A percentile compares a stretch with the other conserved stretches of the same genome.
Conservation (phyloP, 2,113 vertebrate genomes). For the Pseudonaja textilis region DNA sequence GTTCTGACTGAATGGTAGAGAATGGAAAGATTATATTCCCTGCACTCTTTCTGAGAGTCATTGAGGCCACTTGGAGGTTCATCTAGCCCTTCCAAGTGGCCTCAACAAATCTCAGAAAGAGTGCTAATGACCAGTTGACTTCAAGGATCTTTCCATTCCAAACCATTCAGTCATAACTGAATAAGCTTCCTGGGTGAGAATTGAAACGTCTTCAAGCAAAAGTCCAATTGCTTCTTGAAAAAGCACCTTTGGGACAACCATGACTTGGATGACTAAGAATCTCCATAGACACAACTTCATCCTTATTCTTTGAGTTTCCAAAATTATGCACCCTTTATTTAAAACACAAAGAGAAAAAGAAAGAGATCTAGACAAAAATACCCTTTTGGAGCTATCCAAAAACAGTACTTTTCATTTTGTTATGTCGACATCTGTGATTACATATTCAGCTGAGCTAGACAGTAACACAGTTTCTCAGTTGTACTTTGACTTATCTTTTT, state of each 20-base stretch:
- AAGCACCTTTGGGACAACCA: neutral
- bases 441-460: conserved; percentile 1
- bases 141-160: no score
- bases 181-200: no score
- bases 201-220: neutral
- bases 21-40: neutral
- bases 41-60: neutral
- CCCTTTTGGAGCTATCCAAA: neutral
- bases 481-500: conserved; percentile 24
- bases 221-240: neutral
- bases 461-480: conserved; percentile 10
- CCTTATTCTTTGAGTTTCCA: neutral
- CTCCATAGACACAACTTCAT: neutral
- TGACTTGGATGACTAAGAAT: neutral
- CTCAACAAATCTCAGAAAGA: no score
- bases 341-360: conserved; percentile 1
- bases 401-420: conserved; percentile 23
- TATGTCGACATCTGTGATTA: conserved; percentile 29
- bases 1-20: neutral
- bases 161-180: no score
- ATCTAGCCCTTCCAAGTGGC: neutral
- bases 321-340: conserved; percentile 16
- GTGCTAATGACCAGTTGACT: no score
- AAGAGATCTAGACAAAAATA: neutral
- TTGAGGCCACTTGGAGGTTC: neutral